Percentiles rank a stretch among this genome's conserved stretches.
phyloP scores from a whole-genome alignment of 1,140 invertebrate species.

The Galendromus occidentalis region DNA sequence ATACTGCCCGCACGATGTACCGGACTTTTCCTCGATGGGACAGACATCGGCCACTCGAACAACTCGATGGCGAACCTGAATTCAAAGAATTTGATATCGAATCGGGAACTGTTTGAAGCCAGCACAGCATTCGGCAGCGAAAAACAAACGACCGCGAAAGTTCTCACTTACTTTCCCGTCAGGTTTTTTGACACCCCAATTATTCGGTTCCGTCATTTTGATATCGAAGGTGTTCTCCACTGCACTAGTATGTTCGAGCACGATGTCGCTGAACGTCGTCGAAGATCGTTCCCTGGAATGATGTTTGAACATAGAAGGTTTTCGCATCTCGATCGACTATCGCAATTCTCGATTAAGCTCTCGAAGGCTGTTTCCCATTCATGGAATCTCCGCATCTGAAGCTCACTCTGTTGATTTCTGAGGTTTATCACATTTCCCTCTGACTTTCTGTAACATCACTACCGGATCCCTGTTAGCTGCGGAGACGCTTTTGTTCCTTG shows the following conservation, averaged over 20 bases:
- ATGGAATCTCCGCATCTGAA: too few species aligned
- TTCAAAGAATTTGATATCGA: background rate
- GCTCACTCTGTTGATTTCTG: too few species aligned
- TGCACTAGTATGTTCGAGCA: background rate
- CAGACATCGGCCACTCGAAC: background rate
- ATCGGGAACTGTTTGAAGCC: background rate
- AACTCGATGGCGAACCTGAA: constrained; percentile 2
- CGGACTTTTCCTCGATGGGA: background rate
- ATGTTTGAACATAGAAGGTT: background rate
- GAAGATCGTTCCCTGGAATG: constrained; percentile 5
- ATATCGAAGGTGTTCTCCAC: background rate
- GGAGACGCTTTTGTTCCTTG: background rate
- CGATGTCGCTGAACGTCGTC: background rate
- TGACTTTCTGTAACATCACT: too few species aligned
- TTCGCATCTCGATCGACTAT: too few species aligned
- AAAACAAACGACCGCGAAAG: background rate
- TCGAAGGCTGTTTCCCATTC: too few species aligned
- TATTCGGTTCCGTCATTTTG: background rate
- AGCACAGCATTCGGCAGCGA: too few species aligned
- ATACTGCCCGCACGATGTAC: background rate
- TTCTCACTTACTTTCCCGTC: background rate
- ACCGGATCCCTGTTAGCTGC: too few species aligned
- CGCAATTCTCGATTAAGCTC: too few species aligned
- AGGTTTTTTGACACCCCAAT: background rate
- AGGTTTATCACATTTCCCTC: too few species aligned